Percentiles rank a stretch among this genome's conserved stretches.
phyloP scores from a whole-genome alignment of 2,888 invertebrate species.

The Hedychridium roseum region DNA sequence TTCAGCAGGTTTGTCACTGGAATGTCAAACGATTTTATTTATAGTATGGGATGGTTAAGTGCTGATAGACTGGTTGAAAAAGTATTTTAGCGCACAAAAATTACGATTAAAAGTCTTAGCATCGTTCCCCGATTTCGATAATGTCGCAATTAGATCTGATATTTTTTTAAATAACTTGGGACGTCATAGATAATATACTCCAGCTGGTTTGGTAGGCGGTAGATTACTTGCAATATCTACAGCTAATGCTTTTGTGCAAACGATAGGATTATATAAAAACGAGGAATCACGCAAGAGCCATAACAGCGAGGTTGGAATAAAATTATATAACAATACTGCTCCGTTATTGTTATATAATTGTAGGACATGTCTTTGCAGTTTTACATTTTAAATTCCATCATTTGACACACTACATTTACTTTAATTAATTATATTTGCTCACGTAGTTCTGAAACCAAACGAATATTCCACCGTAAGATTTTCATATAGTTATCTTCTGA shows the following conservation, averaged over 20 bases:
- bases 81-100: too few relatives aligned
- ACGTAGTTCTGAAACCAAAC: slow-evolving; percentile 14
- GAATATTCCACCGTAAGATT: slow-evolving; percentile 2
- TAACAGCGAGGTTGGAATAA: slow-evolving; percentile 20
- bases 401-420: slow-evolving; percentile 2
- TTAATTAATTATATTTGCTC: neutral
- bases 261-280: slow-evolving; percentile 27
- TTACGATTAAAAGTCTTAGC: too few relatives aligned
- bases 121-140: too few relatives aligned
- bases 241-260: neutral
- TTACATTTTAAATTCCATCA: too few relatives aligned
- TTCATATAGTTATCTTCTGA: slow-evolving; percentile 5
- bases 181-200: slow-evolving; percentile 4
- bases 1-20: too few relatives aligned
- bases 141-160: slow-evolving; percentile 17
- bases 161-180: slow-evolving; percentile 3
- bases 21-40: too few relatives aligned
- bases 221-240: too few relatives aligned
- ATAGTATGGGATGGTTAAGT: too few relatives aligned
- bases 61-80: too few relatives aligned
- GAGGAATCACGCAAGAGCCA: slow-evolving; percentile 26
- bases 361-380: slow-evolving; percentile 16
- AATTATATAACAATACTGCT: slow-evolving; percentile 27
- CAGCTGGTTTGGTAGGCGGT: neutral
- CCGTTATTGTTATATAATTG: slow-evolving; percentile 23